phyloP scores from a whole-genome alignment of 1,140 invertebrate genomes.

The Varroa destructor region DNA sequence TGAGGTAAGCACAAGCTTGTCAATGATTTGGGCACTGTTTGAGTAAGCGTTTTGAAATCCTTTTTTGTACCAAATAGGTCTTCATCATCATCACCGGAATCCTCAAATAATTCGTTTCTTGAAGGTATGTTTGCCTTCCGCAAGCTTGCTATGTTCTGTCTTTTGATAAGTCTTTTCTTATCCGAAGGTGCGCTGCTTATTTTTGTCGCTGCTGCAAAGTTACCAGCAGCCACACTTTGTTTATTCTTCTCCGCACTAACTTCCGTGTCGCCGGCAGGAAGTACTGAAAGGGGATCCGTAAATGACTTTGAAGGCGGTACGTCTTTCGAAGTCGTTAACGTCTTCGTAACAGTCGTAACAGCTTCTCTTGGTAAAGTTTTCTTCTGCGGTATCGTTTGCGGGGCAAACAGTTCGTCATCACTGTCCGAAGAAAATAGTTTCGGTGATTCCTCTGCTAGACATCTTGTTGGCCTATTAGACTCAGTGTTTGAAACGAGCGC shows the following conservation, averaged over 20 bases:
- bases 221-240: neutral
- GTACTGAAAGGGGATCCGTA: neutral
- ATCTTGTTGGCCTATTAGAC: neutral
- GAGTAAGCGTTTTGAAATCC: neutral
- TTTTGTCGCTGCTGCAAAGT: too few species aligned
- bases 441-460: neutral
- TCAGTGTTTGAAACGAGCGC: too few species aligned
- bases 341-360: neutral
- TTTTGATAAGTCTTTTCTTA: too few species aligned
- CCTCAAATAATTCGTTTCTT: neutral
- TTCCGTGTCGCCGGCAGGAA: neutral
- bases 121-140: neutral
- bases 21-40: neutral
- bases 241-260: neutral
- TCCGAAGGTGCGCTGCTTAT: too few species aligned
- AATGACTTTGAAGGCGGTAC: neutral
- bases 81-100: conserved; percentile 5
- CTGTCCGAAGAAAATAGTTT: conserved; percentile 25
- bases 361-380: neutral
- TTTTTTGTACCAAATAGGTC: conserved; percentile 14
- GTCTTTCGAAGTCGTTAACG: neutral
- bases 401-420: conserved; percentile 14
- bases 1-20: neutral
- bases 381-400: neutral
- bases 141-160: too few species aligned